These are phyloP conservation scores for Squalus acanthias DNA, from an alignment of 2,797 vertebrate genomes.

Conservation along the genomic window DNA sequence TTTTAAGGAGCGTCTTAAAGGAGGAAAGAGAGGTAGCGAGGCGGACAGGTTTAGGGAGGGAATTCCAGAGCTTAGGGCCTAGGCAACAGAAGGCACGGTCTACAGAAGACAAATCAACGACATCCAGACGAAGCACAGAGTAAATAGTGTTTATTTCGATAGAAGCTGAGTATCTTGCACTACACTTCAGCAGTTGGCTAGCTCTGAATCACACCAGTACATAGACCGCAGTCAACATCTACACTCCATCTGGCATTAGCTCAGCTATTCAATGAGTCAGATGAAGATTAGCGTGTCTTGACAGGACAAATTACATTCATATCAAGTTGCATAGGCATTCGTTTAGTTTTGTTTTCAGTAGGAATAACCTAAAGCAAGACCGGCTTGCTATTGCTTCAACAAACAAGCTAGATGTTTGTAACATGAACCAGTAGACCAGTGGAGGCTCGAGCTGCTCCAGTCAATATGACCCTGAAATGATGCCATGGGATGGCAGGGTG, in stretches of 20 bases:
- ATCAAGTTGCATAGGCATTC: conserved; percentile 20
- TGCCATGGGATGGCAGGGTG: not conserved
- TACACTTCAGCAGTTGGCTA: conserved; percentile 6
- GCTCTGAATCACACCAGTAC: not conserved
- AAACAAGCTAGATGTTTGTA: not conserved
- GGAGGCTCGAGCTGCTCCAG: not conserved
- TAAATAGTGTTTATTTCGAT: conserved; percentile 27
- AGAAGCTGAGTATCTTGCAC: not conserved
- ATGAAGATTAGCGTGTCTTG: not conserved
- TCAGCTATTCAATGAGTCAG: not conserved
- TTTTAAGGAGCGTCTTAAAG: too few relatives aligned
- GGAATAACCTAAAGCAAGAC: not conserved
- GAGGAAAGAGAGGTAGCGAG: too few relatives aligned
- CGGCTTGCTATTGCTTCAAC: conserved; percentile 19
- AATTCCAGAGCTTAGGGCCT: not conserved
- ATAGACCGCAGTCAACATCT: not conserved
- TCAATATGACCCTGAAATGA: not conserved
- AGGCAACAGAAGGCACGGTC: not conserved
- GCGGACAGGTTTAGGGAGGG: too few relatives aligned
- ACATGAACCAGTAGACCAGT: not conserved
- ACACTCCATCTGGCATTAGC: conserved; percentile 12
- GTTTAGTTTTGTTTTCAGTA: not conserved
- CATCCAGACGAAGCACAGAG: not conserved
- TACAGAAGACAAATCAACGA: not conserved
- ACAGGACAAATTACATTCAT: not conserved